Base-by-base conservation (phyloP, 2,113 vertebrate genomes). In the Lucifuga dentata region DNA sequence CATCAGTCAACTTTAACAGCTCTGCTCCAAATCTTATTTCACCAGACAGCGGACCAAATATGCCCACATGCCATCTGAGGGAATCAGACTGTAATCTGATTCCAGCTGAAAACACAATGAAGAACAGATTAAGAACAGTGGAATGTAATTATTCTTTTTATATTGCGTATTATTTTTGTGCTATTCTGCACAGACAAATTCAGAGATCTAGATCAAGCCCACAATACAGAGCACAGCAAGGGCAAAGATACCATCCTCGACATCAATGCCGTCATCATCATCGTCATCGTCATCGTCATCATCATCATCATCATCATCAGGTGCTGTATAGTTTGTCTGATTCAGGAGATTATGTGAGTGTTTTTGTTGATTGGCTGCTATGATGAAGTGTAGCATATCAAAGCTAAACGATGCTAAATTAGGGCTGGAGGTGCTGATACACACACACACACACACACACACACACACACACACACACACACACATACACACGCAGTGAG, bases 81-180 rank as follows among this genome's bases (percentile, higher is more conserved):
- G 45, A 49, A 73, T 63, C 65, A 67, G 68, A 73, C 77, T 44
- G 39, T 63, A 59, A 75, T 83, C 76, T 52, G 3, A n/a, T n/a
- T n/a, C n/a, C n/a, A n/a, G n/a, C n/a, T n/a, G n/a, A n/a, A n/a
- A n/a, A n/a, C n/a, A n/a, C n/a, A n/a, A n/a, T n/a, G n/a, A n/a
- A n/a, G n/a, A n/a, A n/a, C n/a, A n/a, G n/a, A n/a, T n/a, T n/a
- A n/a, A n/a, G n/a, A n/a, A n/a, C n/a, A n/a, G n/a, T n/a, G n/a
- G n/a, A n/a, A n/a, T n/a, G n/a, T n/a, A n/a, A n/a, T n/a, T n/a
- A n/a, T n/a, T n/a, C n/a, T n/a, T n/a, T n/a, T n/a, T n/a, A n/a
- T n/a, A n/a, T n/a, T n/a, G n/a, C n/a, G n/a, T n/a, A n/a, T n/a
- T n/a, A n/a, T n/a, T n/a, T n/a, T n/a, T n/a, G n/a, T n/a, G n/a